These are phyloP conservation scores for Agrochola circellaris DNA, from an alignment of 2,888 invertebrate genomes.

Conservation along the genomic window DNA sequence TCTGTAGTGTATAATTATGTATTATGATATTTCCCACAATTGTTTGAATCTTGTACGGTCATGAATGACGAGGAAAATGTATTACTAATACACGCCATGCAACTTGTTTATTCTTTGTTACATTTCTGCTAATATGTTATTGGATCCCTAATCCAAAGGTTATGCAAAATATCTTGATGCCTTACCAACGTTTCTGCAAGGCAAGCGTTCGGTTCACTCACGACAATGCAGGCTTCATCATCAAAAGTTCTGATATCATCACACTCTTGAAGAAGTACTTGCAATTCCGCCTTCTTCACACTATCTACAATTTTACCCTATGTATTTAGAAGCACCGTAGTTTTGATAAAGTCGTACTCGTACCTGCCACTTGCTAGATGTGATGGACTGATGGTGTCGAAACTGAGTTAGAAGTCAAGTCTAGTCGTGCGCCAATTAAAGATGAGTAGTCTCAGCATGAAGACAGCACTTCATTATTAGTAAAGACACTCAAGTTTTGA, in stretches of 20 bases:
- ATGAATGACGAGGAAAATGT: conserved; percentile 43
- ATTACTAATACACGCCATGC: conserved; percentile 16
- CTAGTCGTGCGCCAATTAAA: not conserved
- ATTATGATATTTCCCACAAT: conserved; percentile 65
- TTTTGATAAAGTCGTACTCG: not conserved
- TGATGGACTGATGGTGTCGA: too few species aligned
- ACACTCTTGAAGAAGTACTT: not conserved
- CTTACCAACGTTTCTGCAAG: conserved; percentile 3
- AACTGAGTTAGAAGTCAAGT: too few species aligned
- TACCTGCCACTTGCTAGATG: too few species aligned
- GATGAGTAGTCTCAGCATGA: not conserved
- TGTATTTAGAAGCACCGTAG: not conserved
- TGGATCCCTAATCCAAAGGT: conserved; percentile 12
- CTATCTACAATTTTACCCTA: not conserved
- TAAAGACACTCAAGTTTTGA: conserved; percentile 6
- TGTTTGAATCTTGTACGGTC: conserved; percentile 58
- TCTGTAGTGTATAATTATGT: conserved; percentile 20
- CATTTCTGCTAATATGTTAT: conserved; percentile 32
- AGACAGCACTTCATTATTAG: conserved; percentile 8
- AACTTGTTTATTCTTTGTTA: conserved; percentile 36
- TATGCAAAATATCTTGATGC: conserved; percentile 27
- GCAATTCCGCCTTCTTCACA: not conserved
- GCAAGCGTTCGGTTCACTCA: not conserved
- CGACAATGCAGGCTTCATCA: not conserved
- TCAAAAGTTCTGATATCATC: conserved; percentile 11